Evolutionary conservation across 92 coral and sea anemone genomes (phyloP).

Genomic region (Phymanthus crucifer): DNA sequence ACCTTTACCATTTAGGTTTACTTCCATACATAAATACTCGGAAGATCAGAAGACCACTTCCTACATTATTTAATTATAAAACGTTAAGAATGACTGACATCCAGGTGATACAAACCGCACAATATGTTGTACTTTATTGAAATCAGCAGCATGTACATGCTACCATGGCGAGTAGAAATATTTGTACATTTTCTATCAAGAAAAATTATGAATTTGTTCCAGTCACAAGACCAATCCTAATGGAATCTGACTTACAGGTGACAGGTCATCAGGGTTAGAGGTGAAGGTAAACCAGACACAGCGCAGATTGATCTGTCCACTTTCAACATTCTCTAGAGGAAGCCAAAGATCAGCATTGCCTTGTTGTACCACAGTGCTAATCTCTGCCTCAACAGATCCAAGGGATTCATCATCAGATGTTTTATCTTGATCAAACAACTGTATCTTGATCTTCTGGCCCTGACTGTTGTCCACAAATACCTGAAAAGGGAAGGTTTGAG

Average conservation of each 20-base stretch:
- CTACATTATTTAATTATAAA: no score
- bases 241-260: constrained; percentile 61
- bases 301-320: constrained; percentile 89
- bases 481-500: constrained; percentile 36
- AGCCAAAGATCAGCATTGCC: constrained; percentile 96
- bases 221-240: no score
- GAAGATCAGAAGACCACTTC: no score
- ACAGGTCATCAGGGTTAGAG: constrained; percentile 79
- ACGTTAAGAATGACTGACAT: no score
- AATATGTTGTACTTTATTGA: no score
- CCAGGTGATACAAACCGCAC: no score
- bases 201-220: no score
- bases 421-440: constrained; percentile 90
- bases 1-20: no score
- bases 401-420: constrained; percentile 94
- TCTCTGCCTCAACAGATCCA: constrained; percentile 94
- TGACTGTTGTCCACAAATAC: constrained; percentile 91
- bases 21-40: no score
- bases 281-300: constrained; percentile 91
- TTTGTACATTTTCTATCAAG: no score
- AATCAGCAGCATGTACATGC: no score
- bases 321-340: constrained; percentile 88
- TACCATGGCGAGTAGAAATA: no score
- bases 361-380: constrained; percentile 83
- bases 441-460: constrained; percentile 92